Evolutionary conservation across 2,888 invertebrate species (phyloP).

Genomic region (Melieria omissa): DNA sequence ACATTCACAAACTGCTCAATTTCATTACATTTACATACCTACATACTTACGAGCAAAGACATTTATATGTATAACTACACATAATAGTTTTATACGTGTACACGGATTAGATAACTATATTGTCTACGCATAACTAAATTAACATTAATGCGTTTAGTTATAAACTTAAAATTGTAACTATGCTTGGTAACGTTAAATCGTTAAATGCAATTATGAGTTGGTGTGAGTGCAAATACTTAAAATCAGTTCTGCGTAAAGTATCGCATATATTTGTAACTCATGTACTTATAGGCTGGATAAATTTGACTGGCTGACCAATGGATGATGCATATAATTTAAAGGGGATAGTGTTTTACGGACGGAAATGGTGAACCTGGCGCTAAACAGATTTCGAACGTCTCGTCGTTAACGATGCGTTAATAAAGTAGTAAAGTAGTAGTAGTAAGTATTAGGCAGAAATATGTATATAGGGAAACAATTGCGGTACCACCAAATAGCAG

Average conservation of each 20-base stretch:
- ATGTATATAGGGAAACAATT: too few relatives aligned
- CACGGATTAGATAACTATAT: constrained; percentile 1
- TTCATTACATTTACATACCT: background rate
- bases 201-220: constrained; percentile 23
- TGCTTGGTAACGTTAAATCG: constrained; percentile 47
- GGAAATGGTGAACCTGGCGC: too few relatives aligned
- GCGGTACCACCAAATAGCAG: too few relatives aligned
- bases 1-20: background rate
- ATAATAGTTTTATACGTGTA: constrained; percentile 1
- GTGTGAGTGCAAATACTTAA: constrained; percentile 25
- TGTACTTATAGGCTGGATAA: too few relatives aligned
- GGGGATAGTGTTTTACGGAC: too few relatives aligned
- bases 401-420: too few relatives aligned
- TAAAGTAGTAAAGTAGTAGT: too few relatives aligned
- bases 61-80: background rate
- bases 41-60: background rate
- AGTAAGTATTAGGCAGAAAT: too few relatives aligned
- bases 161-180: constrained; percentile 13
- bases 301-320: too few relatives aligned
- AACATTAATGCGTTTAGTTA: constrained; percentile 12
- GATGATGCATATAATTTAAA: too few relatives aligned
- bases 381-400: too few relatives aligned
- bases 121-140: constrained; percentile 27
- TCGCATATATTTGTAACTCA: too few relatives aligned
- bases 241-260: constrained; percentile 23